Conservation (phyloP, 1,140 invertebrate species). For the Caenorhabditis brenneri region DNA sequence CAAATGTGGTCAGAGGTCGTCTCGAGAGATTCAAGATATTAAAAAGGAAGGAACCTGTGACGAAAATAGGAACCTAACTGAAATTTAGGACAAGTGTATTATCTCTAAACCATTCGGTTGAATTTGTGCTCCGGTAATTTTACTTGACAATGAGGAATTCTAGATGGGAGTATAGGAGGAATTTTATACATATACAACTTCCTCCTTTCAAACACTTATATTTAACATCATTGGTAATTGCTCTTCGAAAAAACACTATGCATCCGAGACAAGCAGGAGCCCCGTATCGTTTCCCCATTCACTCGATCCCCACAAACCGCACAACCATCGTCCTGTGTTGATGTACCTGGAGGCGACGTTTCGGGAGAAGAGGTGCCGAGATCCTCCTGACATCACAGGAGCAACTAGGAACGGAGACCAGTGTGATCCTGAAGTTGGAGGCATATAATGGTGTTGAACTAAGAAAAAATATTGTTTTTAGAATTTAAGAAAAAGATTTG, state of each 20-base stretch:
- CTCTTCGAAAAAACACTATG: constrained; percentile 53
- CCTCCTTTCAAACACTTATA: constrained; percentile 42
- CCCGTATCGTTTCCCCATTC: constrained; percentile 50
- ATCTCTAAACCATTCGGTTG: no score
- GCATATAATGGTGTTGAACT: neutral
- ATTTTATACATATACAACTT: constrained; percentile 28
- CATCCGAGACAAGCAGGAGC: constrained; percentile 54
- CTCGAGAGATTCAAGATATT: no score
- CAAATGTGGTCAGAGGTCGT: no score
- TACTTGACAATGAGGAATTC: no score
- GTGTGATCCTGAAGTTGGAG: constrained; percentile 20
- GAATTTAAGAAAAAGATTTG: neutral
- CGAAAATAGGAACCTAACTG: no score
- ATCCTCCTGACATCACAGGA: neutral
- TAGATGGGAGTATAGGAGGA: no score
- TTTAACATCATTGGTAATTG: constrained; percentile 37
- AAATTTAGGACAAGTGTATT: no score
- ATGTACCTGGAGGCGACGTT: neutral
- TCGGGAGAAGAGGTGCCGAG: neutral
- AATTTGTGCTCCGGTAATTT: no score
- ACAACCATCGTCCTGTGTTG: constrained; percentile 8
- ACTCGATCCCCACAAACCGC: constrained; percentile 48
- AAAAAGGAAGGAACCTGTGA: no score
- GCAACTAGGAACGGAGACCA: neutral
- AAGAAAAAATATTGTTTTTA: neutral